A percentile compares a stretch with the other conserved stretches of the same genome.
phyloP scores from a whole-genome alignment of 2,113 vertebrate species.

The Pterocles gutturalis region DNA sequence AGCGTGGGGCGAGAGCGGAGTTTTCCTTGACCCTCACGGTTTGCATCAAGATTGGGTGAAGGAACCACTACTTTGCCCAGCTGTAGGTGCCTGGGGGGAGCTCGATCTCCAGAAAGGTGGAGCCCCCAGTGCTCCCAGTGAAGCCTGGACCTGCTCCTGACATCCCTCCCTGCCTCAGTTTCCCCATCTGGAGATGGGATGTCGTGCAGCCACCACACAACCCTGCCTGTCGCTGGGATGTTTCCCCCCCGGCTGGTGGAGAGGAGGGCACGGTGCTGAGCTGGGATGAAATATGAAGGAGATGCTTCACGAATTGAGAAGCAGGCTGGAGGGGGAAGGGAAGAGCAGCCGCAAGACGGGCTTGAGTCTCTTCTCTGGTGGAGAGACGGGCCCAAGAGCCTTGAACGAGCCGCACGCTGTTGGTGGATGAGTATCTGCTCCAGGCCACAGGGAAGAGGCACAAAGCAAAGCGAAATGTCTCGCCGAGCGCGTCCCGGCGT shows the following conservation, averaged over 20 bases:
- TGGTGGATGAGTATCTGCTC: neutral
- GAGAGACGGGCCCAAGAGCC: neutral
- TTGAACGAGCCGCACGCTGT: neutral
- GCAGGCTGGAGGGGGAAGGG: constrained; percentile 26
- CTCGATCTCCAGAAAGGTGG: neutral
- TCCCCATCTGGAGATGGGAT: neutral
- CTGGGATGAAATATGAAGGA: neutral
- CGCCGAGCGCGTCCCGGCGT: neutral
- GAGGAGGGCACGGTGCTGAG: neutral
- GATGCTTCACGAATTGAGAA: constrained; percentile 41
- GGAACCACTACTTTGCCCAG: neutral
- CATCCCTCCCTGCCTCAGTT: neutral
- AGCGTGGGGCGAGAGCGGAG: neutral
- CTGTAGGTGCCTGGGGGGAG: neutral
- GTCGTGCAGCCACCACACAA: neutral
- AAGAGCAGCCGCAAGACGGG: neutral
- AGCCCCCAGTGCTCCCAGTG: accelerated
- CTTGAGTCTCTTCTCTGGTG: neutral
- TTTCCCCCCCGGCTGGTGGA: neutral
- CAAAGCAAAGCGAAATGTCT: neutral
- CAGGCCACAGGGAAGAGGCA: neutral
- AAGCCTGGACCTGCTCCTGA: neutral
- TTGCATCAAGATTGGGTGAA: neutral
- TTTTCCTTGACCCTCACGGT: neutral
- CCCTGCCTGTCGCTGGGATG: neutral